Evolutionary conservation across 2,113 vertebrate genomes (phyloP), one percentile per base, ranked within the genome.

Genomic region (Pantherophis guttatus): DNA sequence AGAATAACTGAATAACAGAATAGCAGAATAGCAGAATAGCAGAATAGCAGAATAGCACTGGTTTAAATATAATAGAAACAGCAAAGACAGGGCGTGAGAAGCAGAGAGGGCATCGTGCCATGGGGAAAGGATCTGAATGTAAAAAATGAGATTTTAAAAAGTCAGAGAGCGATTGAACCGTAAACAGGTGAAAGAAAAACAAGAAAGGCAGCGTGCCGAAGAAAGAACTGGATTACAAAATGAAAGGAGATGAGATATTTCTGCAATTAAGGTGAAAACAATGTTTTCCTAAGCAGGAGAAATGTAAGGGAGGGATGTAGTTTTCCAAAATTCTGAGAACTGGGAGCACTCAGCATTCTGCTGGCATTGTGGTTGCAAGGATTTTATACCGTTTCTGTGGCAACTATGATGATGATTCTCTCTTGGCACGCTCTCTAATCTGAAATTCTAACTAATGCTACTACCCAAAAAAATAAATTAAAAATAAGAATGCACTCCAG

Each of bases 331-430:
- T 95, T 97, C 89, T 50, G 95, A 81, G 88, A 95, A 95, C 92
- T 91, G 94, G 96, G 86, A 95, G 6, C 4, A 29, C 94, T 91
- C 92, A 58, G 89, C 91, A 94, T 95, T 97, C 93, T 94, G 93
- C 93, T 93, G 33, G 26, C 54, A 96, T 95, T 91, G 87, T 93
- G 93, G 75, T 58, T 91, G 94, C 96, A 93, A 58, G 96, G 93
- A 95, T 97, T 97, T 97, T 96, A 97, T 97, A 93, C 94, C 88
- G 97, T 98, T 93, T 70, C 98, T 97, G 97, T 98, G 96, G 96
- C 96, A 98, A 97, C 97, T 58, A 17, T 93, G 87, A 88, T 91
- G 95, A 88, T 91, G 95, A 96, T 93, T 95, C 95, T 91, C 21
- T 65, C 29, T 58, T 95, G 96, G 96, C 94, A 95, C 96, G 95